phyloP scores from a whole-genome alignment of 1,140 invertebrate genomes.

The Lordiphosa collinella region DNA sequence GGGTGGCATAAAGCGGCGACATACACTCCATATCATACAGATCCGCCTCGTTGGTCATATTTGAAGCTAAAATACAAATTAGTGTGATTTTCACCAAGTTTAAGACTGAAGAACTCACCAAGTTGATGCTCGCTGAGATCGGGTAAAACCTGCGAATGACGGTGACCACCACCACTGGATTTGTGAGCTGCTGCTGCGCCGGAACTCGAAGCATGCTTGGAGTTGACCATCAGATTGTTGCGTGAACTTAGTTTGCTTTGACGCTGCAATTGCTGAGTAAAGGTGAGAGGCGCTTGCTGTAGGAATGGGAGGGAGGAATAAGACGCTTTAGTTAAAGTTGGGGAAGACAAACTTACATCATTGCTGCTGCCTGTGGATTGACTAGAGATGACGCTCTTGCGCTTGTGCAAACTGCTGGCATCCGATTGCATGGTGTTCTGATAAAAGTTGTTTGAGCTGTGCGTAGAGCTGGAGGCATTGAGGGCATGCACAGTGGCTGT shows the following conservation, averaged over 20 bases:
- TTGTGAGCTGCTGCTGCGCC: slow-evolving; percentile 45
- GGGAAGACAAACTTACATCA: slow-evolving; percentile 61
- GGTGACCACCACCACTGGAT: slow-evolving; percentile 80
- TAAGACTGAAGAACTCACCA: too few relatives aligned
- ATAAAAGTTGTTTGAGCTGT: slow-evolving; percentile 79
- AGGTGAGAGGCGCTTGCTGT: slow-evolving; percentile 82
- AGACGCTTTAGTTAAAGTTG: too few relatives aligned
- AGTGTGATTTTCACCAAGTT: too few relatives aligned
- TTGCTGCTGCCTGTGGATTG: slow-evolving; percentile 79
- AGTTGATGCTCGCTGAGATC: slow-evolving; percentile 79
- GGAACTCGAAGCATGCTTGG: slow-evolving; percentile 79
- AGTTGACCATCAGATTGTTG: slow-evolving; percentile 75
- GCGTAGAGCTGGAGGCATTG: slow-evolving; percentile 78
- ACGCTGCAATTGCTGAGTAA: slow-evolving; percentile 88
- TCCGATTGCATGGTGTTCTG: slow-evolving; percentile 80
- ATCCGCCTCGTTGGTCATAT: slow-evolving; percentile 77
- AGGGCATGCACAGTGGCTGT: slow-evolving; percentile 68
- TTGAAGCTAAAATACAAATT: slow-evolving; percentile 53
- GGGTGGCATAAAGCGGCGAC: slow-evolving; percentile 89
- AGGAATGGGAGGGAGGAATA: too few relatives aligned
- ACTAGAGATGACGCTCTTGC: slow-evolving; percentile 80
- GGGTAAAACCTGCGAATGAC: slow-evolving; percentile 78
- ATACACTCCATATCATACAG: slow-evolving; percentile 79
- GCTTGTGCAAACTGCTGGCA: slow-evolving; percentile 77
- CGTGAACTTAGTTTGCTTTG: slow-evolving; percentile 76